Evolutionary conservation across 1,140 invertebrate genomes (phyloP).

Genomic region (Drosophila truncata): DNA sequence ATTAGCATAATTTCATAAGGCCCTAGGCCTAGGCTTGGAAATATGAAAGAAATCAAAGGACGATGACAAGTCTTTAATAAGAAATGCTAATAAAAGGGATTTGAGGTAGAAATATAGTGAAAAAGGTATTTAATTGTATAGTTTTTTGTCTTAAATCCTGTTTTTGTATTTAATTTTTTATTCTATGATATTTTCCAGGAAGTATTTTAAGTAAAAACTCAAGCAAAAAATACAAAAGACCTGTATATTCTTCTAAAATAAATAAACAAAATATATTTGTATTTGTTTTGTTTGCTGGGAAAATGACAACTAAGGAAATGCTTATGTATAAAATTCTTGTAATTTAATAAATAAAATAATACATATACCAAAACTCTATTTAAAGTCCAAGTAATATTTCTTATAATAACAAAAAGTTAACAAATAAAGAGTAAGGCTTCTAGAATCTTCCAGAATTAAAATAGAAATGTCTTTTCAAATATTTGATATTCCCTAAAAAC

Average conservation of each 20-base stretch:
- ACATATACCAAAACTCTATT: background rate
- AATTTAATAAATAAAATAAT: background rate
- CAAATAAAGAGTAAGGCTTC: background rate
- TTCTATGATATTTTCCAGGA: too few relatives aligned
- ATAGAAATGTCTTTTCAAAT: background rate
- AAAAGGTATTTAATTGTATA: background rate
- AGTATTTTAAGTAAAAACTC: background rate
- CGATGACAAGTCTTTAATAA: background rate
- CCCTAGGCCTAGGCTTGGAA: background rate
- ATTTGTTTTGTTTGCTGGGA: background rate
- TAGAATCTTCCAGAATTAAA: background rate
- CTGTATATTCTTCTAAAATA: background rate
- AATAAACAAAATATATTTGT: background rate
- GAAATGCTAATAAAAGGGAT: background rate
- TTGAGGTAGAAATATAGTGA: background rate
- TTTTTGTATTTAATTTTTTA: background rate
- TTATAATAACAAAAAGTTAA: too few relatives aligned
- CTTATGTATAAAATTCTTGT: background rate
- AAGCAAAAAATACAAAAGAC: background rate
- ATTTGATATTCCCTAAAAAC: background rate
- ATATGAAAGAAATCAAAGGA: background rate
- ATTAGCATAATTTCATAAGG: conserved; percentile 57
- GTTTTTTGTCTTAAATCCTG: background rate
- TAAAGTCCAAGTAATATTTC: background rate
- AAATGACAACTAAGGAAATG: background rate